Conservation (phyloP, 2,888 invertebrate genomes). For the Allygus modestus region DNA sequence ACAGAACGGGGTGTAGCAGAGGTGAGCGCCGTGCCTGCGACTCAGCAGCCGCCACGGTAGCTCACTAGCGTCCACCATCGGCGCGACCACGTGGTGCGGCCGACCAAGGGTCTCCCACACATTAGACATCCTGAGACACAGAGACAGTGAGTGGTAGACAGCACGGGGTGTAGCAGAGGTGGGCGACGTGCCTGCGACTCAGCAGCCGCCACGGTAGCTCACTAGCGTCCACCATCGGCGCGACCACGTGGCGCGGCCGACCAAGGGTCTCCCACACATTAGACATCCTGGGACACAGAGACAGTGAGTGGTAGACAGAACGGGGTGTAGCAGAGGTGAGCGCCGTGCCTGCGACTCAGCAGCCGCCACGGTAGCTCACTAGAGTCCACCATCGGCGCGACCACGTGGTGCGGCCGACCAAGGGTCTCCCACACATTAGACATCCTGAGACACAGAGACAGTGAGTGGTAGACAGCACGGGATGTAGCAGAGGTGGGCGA, state of each 20-base stretch:
- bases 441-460: background rate
- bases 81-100: constrained; percentile 88
- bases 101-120: constrained; percentile 77
- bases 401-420: constrained; percentile 82
- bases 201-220: constrained; percentile 96
- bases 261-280: constrained; percentile 76
- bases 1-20: constrained; percentile 99
- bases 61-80: constrained; percentile 99
- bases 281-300: background rate
- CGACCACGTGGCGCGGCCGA: constrained; percentile 85
- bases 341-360: too few species aligned
- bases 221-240: constrained; percentile 83
- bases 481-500: too few species aligned
- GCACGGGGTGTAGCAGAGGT: too few species aligned
- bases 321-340: too few species aligned
- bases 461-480: constrained; percentile 73
- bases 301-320: background rate
- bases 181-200: too few species aligned
- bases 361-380: background rate
- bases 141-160: constrained; percentile 90
- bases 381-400: constrained; percentile 99
- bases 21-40: constrained; percentile 91
- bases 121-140: constrained; percentile 72
- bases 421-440: constrained; percentile 74
- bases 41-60: constrained; percentile 94